Base-by-base conservation (phyloP, 2,113 vertebrate genomes). In the Todiramphus saurophagus region DNA sequence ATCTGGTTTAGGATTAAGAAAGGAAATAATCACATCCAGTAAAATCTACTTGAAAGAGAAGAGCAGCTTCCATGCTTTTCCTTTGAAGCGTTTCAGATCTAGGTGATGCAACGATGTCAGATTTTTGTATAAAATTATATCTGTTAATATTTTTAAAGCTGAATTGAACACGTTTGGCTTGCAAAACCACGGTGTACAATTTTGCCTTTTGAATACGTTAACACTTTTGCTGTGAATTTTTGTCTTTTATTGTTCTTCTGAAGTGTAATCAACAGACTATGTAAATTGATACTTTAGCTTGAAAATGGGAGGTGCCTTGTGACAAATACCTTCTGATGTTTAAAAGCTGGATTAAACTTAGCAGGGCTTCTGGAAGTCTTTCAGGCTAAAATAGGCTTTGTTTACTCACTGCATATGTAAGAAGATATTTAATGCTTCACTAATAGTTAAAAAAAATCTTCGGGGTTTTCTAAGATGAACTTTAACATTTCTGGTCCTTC, bases 261-360 rank as follows among this genome's bases (percentile, higher is more conserved):
- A 88, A 92, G 39, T 9, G 3, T 73, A 78, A 62, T 43, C 43
- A 39, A 1, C 72, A 35, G 51, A 31, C 19, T 72, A 30, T 56
- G 13, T 79, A 73, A 82, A 44, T 39, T 17, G 37, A 44, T 86
- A 58, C 66, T 67, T 76, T 10, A 41, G 41, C 39, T 93, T 77
- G 81, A 73, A 90, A 80, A 37, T 43, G 43, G 66, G 43, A 85
- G 53, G 33, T 87, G 19, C 72, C 81, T 86, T 76, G 10, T 77
- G 74, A n/a, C 62, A 96, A 91, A 95, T 89, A 74, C 69, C 55
- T 92, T 82, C 87, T 95, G 62, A 75, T 92, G 23, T 74, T 92
- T 97, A 83, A 93, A 94, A 92, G 53, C 58, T 79, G 66, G 68
- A 85, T 94, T 97, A 83, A 91, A 64, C 17, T 74, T 83, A 31